These are phyloP conservation scores for Pseudopipra pipra DNA, from an alignment of 2,113 vertebrate genomes.

Conservation along the genomic window DNA sequence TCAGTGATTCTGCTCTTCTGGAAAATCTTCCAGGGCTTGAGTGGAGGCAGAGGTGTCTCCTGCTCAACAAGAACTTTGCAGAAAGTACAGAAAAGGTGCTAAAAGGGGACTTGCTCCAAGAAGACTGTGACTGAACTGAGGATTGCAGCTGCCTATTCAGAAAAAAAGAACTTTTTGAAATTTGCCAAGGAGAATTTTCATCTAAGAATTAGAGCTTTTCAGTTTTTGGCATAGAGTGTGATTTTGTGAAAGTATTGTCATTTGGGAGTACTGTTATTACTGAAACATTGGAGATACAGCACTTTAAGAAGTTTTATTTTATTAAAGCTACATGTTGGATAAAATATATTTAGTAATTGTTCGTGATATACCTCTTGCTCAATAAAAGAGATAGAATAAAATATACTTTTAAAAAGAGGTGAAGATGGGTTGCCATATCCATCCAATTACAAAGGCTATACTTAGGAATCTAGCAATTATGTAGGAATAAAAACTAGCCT, in stretches of 20 bases:
- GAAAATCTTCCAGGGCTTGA: neutral
- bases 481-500: neutral
- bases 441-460: neutral
- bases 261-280: neutral
- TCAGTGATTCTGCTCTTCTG: neutral
- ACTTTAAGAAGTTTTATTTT: constrained; percentile 21
- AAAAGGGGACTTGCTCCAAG: neutral
- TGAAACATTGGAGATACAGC: neutral
- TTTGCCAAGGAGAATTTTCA: neutral
- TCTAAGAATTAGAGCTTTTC: neutral
- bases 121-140: neutral
- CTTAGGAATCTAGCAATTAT: constrained; percentile 12
- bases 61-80: neutral
- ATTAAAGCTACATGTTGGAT: neutral
- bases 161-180: neutral
- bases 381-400: constrained; percentile 9
- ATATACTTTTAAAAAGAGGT: neutral
- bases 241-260: constrained; percentile 2
- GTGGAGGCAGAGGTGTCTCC: neutral
- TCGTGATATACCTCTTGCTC: neutral
- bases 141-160: neutral
- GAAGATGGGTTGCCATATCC: neutral
- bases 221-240: neutral
- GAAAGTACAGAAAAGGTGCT: neutral
- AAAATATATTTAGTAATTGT: constrained; percentile 34